Evolutionary conservation across 2,888 invertebrate genomes (phyloP).

Genomic region (Apamea sordens): DNA sequence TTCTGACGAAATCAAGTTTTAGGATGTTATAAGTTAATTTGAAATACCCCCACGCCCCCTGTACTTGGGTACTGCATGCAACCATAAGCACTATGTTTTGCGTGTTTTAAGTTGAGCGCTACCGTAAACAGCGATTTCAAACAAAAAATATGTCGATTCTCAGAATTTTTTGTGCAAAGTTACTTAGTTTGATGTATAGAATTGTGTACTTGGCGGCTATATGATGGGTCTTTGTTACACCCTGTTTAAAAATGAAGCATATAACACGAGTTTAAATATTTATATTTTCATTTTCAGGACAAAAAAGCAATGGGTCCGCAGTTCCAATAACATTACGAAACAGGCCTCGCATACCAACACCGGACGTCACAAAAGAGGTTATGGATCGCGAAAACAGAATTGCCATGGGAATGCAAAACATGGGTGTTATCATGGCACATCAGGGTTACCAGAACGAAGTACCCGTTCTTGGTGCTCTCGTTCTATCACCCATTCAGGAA

Average conservation of each 20-base stretch:
- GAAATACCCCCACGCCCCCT: neutral
- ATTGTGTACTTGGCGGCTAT: neutral
- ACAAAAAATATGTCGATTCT: neutral
- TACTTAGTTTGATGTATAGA: neutral
- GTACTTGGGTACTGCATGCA: neutral
- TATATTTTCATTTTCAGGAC: constrained; percentile 81
- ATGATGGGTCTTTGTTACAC: neutral
- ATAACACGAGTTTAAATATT: neutral
- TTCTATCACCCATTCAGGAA: constrained; percentile 96
- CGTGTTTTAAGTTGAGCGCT: neutral
- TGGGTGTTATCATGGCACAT: constrained; percentile 93
- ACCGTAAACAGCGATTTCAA: neutral
- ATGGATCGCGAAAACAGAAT: constrained; percentile 93
- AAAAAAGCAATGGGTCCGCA: constrained; percentile 93
- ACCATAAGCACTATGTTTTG: neutral
- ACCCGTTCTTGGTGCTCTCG: constrained; percentile 93
- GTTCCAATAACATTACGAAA: constrained; percentile 93
- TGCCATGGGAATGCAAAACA: constrained; percentile 88
- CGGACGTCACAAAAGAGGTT: constrained; percentile 95
- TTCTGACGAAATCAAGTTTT: neutral
- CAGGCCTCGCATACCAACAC: constrained; percentile 96
- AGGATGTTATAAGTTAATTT: neutral
- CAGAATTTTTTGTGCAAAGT: neutral
- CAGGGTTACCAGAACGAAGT: constrained; percentile 92
- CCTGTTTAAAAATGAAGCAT: neutral